Evolutionary conservation across 2,113 vertebrate genomes (phyloP), one percentile per base, ranked within the genome.

Genomic region (Phrynosoma blainvillii): DNA sequence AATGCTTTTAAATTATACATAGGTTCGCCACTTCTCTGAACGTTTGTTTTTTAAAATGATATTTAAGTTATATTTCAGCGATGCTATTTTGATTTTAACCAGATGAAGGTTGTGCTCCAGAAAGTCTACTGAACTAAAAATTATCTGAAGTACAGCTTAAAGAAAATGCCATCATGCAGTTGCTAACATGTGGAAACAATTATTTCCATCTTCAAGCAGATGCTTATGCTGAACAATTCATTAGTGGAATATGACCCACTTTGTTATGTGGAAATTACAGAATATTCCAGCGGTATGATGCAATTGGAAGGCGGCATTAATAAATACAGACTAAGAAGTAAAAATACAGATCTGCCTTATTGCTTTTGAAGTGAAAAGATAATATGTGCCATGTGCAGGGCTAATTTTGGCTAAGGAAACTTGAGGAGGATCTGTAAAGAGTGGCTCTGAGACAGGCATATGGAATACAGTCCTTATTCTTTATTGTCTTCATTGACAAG

Each of bases 101-200:
- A 95, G 91, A 92, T 93, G 94, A 89, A 74, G 80, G 32, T 77
- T 27, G 84, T 77, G 87, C 89, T 93, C 82, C 80, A 91, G 32
- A 94, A 85, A 40, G 73, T 40, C 89, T 59, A n/a, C 52, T 91
- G 91, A 92, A 95, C 80, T 16, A 87, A 86, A 95, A 91, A 93
- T 95, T 94, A 96, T 96, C 95, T 89, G 94, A 96, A 95, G 84
- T 91, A 88, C 87, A 32, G 0, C 95, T 96, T 94, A 90, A 96
- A 96, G 81, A 90, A 94, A 88, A 93, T 87, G 88, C 86, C 87
- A 86, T 91, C 88, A 88, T 89, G 84, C 93, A 94, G 93, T 5
- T 20, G 83, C 62, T 90, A 95, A 95, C 96, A 97, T 96, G 94
- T 96, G 96, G 95, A 97, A 97, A 91, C 89, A 95, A 97, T 97